A percentile compares a stretch with the other conserved stretches of the same genome.
These are phyloP conservation scores for Eulemur mongoz DNA, from an alignment of 2,797 vertebrate species.

Conservation along the genomic window DNA sequence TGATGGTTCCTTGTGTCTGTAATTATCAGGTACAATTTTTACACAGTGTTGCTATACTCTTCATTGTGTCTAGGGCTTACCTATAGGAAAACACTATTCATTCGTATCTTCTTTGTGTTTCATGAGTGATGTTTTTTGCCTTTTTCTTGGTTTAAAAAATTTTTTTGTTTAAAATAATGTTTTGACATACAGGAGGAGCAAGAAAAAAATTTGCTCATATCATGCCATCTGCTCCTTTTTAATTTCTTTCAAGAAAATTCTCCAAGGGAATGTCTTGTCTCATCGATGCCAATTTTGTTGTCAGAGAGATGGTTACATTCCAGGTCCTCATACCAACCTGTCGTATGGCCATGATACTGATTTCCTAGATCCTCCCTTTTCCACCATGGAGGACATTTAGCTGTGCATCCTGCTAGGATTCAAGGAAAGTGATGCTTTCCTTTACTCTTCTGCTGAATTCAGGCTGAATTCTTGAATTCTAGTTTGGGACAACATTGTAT, in stretches of 20 bases:
- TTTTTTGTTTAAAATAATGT: constrained; percentile 28
- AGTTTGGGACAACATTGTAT: background rate
- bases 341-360: background rate
- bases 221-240: constrained; percentile 56
- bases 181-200: constrained; percentile 40
- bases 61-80: background rate
- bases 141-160: background rate
- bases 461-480: background rate
- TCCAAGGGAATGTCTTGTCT: background rate
- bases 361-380: background rate
- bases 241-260: constrained; percentile 57
- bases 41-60: background rate
- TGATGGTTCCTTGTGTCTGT: background rate
- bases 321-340: background rate
- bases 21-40: background rate
- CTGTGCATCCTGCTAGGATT: background rate
- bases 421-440: background rate
- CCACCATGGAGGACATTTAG: accelerated
- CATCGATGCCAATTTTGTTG: background rate
- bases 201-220: constrained; percentile 42
- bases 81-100: background rate
- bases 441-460: background rate
- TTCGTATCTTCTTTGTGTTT: background rate
- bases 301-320: background rate
- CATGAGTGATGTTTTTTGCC: background rate